Evolutionary conservation across 53 echinoderm and acorn worm genomes (phyloP).

Genomic region (Zoroaster sp.): DNA sequence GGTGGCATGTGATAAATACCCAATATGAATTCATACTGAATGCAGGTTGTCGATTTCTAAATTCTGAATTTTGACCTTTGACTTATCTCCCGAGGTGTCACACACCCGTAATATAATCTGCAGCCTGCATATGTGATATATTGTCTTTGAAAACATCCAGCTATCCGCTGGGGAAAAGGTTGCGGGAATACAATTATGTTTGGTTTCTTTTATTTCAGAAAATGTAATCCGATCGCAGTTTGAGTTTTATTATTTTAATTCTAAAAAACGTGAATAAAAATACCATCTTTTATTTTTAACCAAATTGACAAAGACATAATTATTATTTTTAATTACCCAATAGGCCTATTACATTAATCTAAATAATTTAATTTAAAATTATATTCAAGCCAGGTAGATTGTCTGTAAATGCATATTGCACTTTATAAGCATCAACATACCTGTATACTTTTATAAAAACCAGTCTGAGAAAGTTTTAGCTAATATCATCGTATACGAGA

Average conservation of each 20-base stretch:
- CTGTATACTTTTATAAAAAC: no score
- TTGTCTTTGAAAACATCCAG: conserved; percentile 32
- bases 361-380: no score
- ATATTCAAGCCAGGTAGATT: no score
- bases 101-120: conserved; percentile 18
- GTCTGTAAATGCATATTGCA: no score
- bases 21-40: conserved; percentile 5
- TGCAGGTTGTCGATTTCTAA: background rate
- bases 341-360: no score
- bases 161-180: conserved; percentile 11
- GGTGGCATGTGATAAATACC: background rate
- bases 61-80: conserved; percentile 31
- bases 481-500: no score
- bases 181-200: background rate
- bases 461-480: no score
- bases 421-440: no score
- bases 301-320: no score
- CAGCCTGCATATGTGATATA: conserved; percentile 25
- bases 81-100: conserved; percentile 33
- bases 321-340: no score
- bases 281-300: no score
- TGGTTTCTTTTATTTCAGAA: background rate
- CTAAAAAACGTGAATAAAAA: no score
- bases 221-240: background rate
- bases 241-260: background rate